These are phyloP conservation scores for Glaucopsyche alexis DNA, from an alignment of 2,888 invertebrate genomes.

Conservation along the genomic window DNA sequence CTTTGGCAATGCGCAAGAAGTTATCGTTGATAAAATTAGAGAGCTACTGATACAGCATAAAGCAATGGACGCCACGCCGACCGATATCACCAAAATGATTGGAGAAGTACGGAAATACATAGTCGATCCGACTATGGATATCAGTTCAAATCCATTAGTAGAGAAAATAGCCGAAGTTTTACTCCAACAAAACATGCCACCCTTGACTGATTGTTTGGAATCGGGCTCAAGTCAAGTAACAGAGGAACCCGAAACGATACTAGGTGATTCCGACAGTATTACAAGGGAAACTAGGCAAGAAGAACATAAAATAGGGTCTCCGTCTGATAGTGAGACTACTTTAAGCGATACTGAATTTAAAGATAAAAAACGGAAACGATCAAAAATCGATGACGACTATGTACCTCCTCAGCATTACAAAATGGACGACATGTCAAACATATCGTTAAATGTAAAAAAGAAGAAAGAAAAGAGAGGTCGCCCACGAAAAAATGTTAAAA, in stretches of 20 bases:
- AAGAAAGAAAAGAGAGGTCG: background rate
- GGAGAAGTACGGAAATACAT: constrained; percentile 44
- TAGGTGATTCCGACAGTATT: background rate
- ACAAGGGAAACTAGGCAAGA: background rate
- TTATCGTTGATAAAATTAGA: constrained; percentile 25
- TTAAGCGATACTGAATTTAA: background rate
- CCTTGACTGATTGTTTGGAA: background rate
- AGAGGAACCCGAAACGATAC: constrained; percentile 30
- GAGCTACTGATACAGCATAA: constrained; percentile 21
- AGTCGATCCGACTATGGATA: constrained; percentile 44
- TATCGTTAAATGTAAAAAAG: background rate
- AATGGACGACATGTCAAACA: background rate
- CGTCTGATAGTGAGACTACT: background rate
- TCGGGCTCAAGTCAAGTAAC: too few species aligned
- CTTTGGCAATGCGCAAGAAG: background rate
- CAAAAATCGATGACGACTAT: background rate
- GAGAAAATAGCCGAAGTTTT: constrained; percentile 55
- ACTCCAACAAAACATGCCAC: constrained; percentile 40
- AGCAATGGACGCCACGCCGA: background rate
- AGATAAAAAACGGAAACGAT: background rate
- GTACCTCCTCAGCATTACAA: background rate
- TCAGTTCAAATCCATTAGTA: constrained; percentile 48
- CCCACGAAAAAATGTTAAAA: background rate
- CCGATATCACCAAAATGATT: constrained; percentile 45
- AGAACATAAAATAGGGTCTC: background rate